These are phyloP conservation scores for Neogale vison DNA, from an alignment of 2,113 vertebrate genomes.

Conservation along the genomic window DNA sequence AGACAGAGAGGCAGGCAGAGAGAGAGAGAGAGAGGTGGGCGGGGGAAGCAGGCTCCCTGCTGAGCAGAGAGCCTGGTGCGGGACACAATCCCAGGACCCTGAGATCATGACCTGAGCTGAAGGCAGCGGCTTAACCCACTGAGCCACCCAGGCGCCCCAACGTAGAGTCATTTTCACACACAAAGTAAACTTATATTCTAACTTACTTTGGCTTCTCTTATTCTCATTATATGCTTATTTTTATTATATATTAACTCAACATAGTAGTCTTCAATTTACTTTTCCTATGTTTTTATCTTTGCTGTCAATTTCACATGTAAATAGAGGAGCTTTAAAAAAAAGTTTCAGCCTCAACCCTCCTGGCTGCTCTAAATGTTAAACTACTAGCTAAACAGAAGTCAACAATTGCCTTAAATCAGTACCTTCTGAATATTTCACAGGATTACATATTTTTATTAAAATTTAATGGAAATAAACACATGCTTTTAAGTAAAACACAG, in stretches of 20 bases:
- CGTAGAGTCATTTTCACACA: background rate
- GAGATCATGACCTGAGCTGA: too few relatives aligned
- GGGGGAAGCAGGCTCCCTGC: too few relatives aligned
- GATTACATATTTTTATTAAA: background rate
- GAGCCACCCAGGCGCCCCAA: too few relatives aligned
- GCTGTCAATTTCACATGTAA: conserved; percentile 53
- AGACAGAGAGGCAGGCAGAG: too few relatives aligned
- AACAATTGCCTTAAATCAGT: background rate
- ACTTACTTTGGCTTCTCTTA: conserved; percentile 35
- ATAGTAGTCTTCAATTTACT: conserved; percentile 42
- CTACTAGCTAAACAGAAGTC: background rate
- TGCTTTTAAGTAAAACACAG: background rate
- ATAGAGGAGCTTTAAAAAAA: background rate
- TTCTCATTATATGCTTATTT: conserved; percentile 19
- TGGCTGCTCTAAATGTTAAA: background rate
- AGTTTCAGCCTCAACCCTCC: background rate
- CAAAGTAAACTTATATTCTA: background rate
- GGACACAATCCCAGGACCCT: too few relatives aligned
- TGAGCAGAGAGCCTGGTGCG: too few relatives aligned
- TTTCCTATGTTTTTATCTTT: background rate
- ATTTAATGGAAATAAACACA: conserved; percentile 12
- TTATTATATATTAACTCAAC: conserved; percentile 49
- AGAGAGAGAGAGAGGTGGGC: too few relatives aligned
- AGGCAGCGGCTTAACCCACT: too few relatives aligned
- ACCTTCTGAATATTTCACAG: conserved; percentile 44